phyloP scores from a whole-genome alignment of 2,888 invertebrate species.

The Agrotis clavis region DNA sequence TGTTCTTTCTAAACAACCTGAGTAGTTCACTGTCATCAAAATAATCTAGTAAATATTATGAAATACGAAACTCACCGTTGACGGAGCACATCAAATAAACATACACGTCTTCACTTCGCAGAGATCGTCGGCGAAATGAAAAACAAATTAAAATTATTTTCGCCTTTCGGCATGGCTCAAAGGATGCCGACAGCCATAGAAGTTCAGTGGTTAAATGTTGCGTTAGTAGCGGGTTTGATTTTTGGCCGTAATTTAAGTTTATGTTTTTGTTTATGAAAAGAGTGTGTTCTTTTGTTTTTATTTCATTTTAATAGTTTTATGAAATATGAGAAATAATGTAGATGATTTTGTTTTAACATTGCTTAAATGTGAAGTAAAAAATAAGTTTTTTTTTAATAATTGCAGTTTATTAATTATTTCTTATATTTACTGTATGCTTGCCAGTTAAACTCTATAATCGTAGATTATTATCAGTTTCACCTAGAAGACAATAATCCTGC shows the following conservation, averaged over 20 bases:
- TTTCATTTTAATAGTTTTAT: too few relatives aligned
- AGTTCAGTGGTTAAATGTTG: conserved; percentile 39
- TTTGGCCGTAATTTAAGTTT: neutral
- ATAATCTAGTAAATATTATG: neutral
- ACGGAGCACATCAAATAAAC: conserved; percentile 2
- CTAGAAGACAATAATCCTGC: too few relatives aligned
- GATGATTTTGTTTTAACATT: too few relatives aligned
- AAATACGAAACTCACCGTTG: conserved; percentile 38
- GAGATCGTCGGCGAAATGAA: conserved; percentile 39
- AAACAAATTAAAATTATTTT: conserved; percentile 23
- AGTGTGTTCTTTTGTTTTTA: neutral
- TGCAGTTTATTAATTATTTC: neutral
- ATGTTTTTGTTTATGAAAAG: neutral
- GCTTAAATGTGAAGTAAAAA: neutral
- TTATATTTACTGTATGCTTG: too few relatives aligned
- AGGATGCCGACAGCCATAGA: conserved; percentile 54
- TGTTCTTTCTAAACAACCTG: too few relatives aligned
- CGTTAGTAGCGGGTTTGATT: conserved; percentile 47
- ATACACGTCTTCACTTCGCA: conserved; percentile 11
- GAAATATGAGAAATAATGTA: neutral
- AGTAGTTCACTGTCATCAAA: too few relatives aligned
- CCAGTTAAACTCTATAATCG: neutral
- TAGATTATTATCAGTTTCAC: neutral
- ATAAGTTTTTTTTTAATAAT: too few relatives aligned
- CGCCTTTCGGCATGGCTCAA: conserved; percentile 64